Evolutionary conservation across 2,797 vertebrate genomes (phyloP).

Genomic region (Fringilla coelebs): DNA sequence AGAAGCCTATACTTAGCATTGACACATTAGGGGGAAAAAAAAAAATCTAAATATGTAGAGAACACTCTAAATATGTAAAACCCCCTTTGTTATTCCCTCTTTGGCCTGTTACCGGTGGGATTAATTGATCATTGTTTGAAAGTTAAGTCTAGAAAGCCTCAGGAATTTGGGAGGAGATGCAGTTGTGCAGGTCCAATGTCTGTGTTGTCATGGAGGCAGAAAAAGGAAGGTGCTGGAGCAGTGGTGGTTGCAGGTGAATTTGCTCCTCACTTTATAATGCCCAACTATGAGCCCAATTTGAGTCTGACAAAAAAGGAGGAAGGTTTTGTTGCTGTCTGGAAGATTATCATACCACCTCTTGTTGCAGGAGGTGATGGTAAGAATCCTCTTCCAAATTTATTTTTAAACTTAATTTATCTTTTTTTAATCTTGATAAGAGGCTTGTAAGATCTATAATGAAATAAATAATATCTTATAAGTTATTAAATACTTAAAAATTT

Average conservation of each 20-base stretch:
- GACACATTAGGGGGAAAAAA: neutral
- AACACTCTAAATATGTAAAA: neutral
- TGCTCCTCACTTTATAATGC: neutral
- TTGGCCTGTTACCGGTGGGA: neutral
- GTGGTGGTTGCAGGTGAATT: neutral
- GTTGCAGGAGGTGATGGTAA: neutral
- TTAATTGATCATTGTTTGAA: neutral
- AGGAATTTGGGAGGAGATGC: neutral
- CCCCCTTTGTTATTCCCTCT: rapidly evolving
- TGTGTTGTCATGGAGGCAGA: neutral
- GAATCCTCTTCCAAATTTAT: neutral
- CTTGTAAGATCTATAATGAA: neutral
- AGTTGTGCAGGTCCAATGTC: neutral
- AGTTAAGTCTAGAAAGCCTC: neutral
- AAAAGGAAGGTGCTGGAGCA: neutral
- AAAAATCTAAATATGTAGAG: neutral
- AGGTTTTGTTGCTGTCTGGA: neutral
- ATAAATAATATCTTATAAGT: neutral
- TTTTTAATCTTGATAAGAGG: rapidly evolving
- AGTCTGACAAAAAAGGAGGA: neutral
- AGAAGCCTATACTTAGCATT: neutral
- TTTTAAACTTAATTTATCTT: neutral
- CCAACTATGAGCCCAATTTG: rapidly evolving
- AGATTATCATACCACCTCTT: neutral
- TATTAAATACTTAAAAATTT: neutral